Base-by-base conservation (phyloP, 2,888 invertebrate species). In the Ischnus inquisitorius region DNA sequence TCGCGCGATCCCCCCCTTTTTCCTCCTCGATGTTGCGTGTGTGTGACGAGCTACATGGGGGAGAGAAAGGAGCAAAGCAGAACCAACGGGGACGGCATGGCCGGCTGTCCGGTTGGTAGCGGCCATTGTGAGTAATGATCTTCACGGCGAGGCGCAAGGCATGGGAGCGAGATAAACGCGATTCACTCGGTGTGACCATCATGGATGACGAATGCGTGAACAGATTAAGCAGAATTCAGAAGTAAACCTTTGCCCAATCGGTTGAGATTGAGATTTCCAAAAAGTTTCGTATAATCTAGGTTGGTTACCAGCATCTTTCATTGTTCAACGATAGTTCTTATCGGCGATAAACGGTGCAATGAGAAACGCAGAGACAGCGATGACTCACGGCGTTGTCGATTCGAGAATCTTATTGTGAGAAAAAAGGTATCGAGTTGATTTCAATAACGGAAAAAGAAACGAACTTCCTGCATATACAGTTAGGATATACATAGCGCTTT, bases 101-200 rank as follows among this genome's bases (percentile, higher is more conserved):
- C 67, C 65, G 79, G 79, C 82, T 84, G 77, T 80, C 80, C 80
- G 46, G 54, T 79, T 16, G 43, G 62, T 74, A 82, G 79, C 68
- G 71, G 80, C 79, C 76, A 81, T 84, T 78, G 77, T 76, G 81
- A 76, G 81, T 84, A 80, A 84, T 78, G 83, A 77, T 77, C 77
- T 72, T 22, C 28, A 5, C 25, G 25, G 57, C 57, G 72, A 75
- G 48, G 62, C 43, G 48, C 25, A 34, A 54, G 65, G 22, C 43
- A 75, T 80, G 79, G 82, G 64, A 62, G 57, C 76, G 72, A 76
- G 79, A 84, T 83, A 72, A 80, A 85, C 78, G 51, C 74, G 46
- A 16, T 43, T 22, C 72, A 16, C 5, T 3, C 5, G 1, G 68
- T 57, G 22, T 14, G 19, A 28, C 22, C 16, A 28, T 25, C 14